Base-by-base conservation (phyloP, 2,797 vertebrate species). In the Petrocephalus schoutedeni region DNA sequence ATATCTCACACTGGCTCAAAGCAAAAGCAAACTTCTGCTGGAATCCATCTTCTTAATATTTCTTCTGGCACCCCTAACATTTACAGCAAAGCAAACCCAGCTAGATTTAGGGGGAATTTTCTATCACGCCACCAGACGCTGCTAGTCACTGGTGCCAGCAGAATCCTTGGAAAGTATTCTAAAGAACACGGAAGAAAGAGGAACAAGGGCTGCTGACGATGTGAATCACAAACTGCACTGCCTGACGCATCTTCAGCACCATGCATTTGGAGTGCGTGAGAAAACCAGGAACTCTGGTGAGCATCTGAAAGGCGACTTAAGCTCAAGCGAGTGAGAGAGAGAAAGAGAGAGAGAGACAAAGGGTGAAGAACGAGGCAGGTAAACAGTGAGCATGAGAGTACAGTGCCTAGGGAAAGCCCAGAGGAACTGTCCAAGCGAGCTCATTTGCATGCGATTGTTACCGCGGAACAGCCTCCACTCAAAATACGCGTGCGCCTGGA, bases 371-470 rank as follows among this genome's bases (percentile, higher is more conserved):
- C 9, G 9, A 21, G 80, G 80, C 45, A 54, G 49, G 82, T 23
- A 84, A 28, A 54, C 21, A 51, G 8, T 21, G n/a, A 51, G 45
- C n/a, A 54, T 28, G 49, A 53, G 45, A 54, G 49, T 12, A 6
- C n/a, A 51, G 49, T 23, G 45, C 77, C 41, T 53, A 5, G 19
- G 16, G 41, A 14, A 57, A 21, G 19, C 53, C 16, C 64, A 32
- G 85, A 36, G 21, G 45, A 14, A 21, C 64, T 1, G 10, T 10
- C 12, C 53, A 36, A 16, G 67, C 28, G 90, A 92, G 91, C 91
- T 92, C 93, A 93, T 93, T 92, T 90, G 28, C 64, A 49, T 19
- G 45, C 19, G 19, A 45, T 80, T 57, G 56, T 12, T 12, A 77
- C 36, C 4, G 4, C 28, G 12, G 23, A 54, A 67, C 10, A 53